Evolutionary conservation across 2,797 vertebrate species (phyloP), one percentile per base, ranked within the genome.

Genomic region (Pseudomugil gertrudae): DNA sequence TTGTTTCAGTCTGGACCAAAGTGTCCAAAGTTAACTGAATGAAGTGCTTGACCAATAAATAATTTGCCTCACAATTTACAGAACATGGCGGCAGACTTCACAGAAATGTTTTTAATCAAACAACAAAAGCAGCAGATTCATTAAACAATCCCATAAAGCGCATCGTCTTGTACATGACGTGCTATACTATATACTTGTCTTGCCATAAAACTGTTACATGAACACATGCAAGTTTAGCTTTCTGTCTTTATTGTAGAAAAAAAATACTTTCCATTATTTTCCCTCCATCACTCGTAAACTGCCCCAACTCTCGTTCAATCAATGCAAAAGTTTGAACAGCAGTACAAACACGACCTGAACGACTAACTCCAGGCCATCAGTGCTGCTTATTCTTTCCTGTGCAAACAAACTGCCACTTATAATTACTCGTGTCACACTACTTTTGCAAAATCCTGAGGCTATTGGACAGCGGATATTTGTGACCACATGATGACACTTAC

Each of bases 401-500:
- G 38, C 0, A 9, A 15, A 56, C 21, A 50, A 9, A 57, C 0
- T 7, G 11, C 24, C 24, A 24, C 14, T 51, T 51, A 15, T 6
- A 27, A 26, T 27, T 13, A 51, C 24, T 51, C 17, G 50, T 43
- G 23, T 51, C n/a, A 50, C 19, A 13, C 3, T 45, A 50, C 62
- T 17, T 30, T 54, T n/a, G 50, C 10, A 51, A 36, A 67, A 13
- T 38, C 9, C 9, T 19, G 17, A 5, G 2, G 9, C 26, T 47
- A 30, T 26, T 5, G 1, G 11, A 15, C 8, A 35, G 60, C 2
- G 26, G 19, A 47, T 26, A 0, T 10, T 67, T 4, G 11, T 32
- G 38, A 53, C 21, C n/a, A 30, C n/a, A 29, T 21, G 27, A 38
- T 23, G 2, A 56, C 7, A 90, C 95, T 95, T 87, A 99, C 98